Evolutionary conservation across 2,888 invertebrate genomes (phyloP).

Genomic region (Linnaemya tessellans): DNA sequence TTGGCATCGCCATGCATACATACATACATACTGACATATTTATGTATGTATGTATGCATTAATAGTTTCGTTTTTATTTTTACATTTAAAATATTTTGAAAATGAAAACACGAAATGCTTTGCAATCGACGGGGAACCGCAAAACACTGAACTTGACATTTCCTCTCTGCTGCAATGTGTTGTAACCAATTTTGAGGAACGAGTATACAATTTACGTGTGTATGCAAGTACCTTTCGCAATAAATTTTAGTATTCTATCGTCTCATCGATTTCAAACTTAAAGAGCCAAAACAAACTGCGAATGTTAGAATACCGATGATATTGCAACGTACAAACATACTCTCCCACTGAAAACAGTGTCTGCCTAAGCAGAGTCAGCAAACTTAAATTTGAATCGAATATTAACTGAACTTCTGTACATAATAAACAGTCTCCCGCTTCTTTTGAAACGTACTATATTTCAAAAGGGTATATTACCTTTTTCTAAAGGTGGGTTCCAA

Average conservation of each 20-base stretch:
- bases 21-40: constrained; percentile 2
- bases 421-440: too few relatives aligned
- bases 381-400: too few relatives aligned
- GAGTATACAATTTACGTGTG: constrained; percentile 5
- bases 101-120: constrained; percentile 12
- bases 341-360: constrained; percentile 34
- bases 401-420: too few relatives aligned
- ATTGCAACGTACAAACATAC: constrained; percentile 1
- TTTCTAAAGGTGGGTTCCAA: too few relatives aligned
- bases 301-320: constrained; percentile 23
- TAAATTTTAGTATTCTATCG: constrained; percentile 13
- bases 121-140: constrained; percentile 28
- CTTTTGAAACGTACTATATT: too few relatives aligned
- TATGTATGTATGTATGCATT: not conserved
- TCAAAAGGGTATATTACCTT: too few relatives aligned
- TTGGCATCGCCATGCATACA: too few relatives aligned
- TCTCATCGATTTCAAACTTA: constrained; percentile 40
- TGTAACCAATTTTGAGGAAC: constrained; percentile 28
- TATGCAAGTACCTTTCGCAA: not conserved
- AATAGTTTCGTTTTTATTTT: constrained; percentile 13
- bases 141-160: constrained; percentile 71
- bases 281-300: constrained; percentile 23
- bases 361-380: not conserved
- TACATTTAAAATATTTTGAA: constrained; percentile 14
- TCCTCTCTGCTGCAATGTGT: constrained; percentile 7